Base-by-base conservation (phyloP, 2,797 vertebrate species). In the Cirrhinus mrigala region DNA sequence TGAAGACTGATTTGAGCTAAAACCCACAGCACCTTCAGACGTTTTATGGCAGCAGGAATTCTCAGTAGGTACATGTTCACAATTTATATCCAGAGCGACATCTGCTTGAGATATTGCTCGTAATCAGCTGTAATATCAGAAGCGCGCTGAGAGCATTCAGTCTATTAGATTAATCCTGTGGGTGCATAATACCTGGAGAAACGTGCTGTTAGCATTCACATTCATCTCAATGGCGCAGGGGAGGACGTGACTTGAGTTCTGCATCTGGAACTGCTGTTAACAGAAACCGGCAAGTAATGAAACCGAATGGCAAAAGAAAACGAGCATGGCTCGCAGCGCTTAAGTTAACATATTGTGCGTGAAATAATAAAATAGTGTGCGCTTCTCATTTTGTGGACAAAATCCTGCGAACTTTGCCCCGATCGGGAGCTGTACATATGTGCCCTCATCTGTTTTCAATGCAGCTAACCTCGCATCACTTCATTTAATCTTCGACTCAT, bases 61-160 rank as follows among this genome's bases (percentile, higher is more conserved):
- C 78, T 33, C 78, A 52, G 7, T 12, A 18, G 77, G 15, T 60
- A 48, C 29, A 79, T 22, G 24, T 80, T 68, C 60, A 68, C 60
- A 22, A n/a, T 64, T 64, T 48, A 20, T 40, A 76, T 29, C 58
- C 10, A 37, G 20, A 40, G 52, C 11, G 58, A 64, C 37, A 18
- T 66, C 60, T 80, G 44, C 46, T 50, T 80, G 78, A 80, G 16
- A 68, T 80, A 50, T 80, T 68, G 78, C 62, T 66, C 11, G 5
- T 52, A 50, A 79, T 80, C 44, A 15, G 24, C 78, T 48, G 24
- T 33, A 80, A 68, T 80, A 68, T 66, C 22, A 80, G 24, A 66
- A 22, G 44, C 12, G 3, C 29, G 16, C 20, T 22, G 60, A 52
- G 78, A 48, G 24, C 3, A 6, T 66, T 46, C 76, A 60, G 58